These are phyloP conservation scores for Hippocampus barbouri DNA, from an alignment of 2,113 vertebrate genomes.

Conservation along the genomic window DNA sequence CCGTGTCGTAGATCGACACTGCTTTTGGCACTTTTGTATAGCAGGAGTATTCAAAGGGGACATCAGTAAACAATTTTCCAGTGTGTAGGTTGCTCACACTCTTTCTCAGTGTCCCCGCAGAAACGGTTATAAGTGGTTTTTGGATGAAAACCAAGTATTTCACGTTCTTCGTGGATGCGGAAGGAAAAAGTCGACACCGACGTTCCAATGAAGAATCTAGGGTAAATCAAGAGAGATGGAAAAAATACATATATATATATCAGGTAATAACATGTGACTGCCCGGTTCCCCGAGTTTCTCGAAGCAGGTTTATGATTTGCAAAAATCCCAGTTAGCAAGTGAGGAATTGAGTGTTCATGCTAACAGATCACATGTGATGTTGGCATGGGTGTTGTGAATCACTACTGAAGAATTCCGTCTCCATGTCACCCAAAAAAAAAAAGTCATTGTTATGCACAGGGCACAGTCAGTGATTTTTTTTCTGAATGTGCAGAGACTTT, in stretches of 20 bases:
- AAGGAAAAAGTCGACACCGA: constrained; percentile 98
- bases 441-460: neutral
- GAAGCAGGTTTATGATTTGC: neutral
- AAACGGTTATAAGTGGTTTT: constrained; percentile 93
- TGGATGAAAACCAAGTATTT: constrained; percentile 91
- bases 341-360: neutral
- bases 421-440: neutral
- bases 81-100: constrained; percentile 93
- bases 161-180: constrained; percentile 93
- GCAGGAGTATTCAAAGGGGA: constrained; percentile 1
- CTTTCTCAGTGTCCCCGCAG: constrained; percentile 86
- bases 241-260: neutral
- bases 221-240: neutral
- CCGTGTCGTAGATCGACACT: constrained; percentile 4
- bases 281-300: constrained; percentile 21
- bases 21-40: constrained; percentile 52
- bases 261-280: neutral
- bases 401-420: neutral
- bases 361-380: neutral
- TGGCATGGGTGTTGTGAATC: neutral
- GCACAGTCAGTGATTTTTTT: too few species aligned
- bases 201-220: constrained; percentile 90
- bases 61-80: constrained; percentile 90
- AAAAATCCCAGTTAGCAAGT: neutral
- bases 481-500: too few species aligned